These are phyloP conservation scores for Oligia fasciuncula DNA, from an alignment of 2,888 invertebrate genomes.

Conservation along the genomic window DNA sequence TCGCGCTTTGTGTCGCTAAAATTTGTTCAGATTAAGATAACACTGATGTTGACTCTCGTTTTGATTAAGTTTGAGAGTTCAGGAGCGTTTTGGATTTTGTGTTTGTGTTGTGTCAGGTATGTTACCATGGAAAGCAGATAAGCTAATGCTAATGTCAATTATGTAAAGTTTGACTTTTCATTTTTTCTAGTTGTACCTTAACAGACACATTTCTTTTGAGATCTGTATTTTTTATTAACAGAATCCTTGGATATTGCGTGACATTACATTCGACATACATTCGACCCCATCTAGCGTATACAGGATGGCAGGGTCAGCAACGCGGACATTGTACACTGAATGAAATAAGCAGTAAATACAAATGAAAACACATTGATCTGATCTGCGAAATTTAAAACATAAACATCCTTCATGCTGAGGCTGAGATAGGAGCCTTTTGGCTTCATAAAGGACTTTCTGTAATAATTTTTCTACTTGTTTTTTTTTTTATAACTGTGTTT, in stretches of 20 bases:
- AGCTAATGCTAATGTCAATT: neutral
- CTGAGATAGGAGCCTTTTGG: no score
- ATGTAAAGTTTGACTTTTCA: neutral
- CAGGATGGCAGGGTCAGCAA: no score
- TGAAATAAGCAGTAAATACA: no score
- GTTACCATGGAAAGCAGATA: neutral
- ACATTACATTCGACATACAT: neutral
- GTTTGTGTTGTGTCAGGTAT: conserved; percentile 19
- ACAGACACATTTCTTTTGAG: neutral
- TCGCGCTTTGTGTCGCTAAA: conserved; percentile 70
- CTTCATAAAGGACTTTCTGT: no score
- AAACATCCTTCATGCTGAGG: no score
- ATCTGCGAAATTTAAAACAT: no score
- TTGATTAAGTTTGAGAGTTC: conserved; percentile 63
- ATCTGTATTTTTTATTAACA: neutral
- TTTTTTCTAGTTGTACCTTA: neutral
- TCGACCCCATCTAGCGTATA: neutral
- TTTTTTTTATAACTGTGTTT: no score
- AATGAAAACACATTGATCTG: no score
- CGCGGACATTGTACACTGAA: no score
- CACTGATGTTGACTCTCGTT: conserved; percentile 56
- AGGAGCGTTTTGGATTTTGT: conserved; percentile 17
- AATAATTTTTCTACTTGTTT: no score
- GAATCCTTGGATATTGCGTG: neutral
- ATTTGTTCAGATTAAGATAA: conserved; percentile 64